phyloP scores from a whole-genome alignment of 2,888 invertebrate species.

The Schizaphis graminum region DNA sequence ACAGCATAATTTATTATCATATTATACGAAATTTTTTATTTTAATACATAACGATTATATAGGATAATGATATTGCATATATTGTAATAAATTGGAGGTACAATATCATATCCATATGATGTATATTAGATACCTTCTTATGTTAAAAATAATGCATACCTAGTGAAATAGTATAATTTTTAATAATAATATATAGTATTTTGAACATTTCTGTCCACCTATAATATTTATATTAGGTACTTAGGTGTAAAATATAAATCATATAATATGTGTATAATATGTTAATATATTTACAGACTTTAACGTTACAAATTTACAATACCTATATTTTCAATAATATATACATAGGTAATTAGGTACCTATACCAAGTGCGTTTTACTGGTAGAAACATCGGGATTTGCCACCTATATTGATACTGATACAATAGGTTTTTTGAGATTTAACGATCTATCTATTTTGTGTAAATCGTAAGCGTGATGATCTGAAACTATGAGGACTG shows the following conservation, averaged over 20 bases:
- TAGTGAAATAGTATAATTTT: not conserved
- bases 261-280: not conserved
- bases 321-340: not conserved
- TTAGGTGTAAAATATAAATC: not conserved
- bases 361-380: not conserved
- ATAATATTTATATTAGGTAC: not conserved
- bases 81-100: slow-evolving; percentile 17
- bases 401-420: not conserved
- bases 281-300: not conserved
- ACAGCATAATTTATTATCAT: slow-evolving; percentile 1
- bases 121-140: not conserved
- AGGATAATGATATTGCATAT: not conserved
- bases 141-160: not conserved
- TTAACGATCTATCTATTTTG: not conserved
- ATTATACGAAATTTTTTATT: not conserved
- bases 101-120: not conserved
- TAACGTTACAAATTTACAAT: not conserved
- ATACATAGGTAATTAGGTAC: not conserved
- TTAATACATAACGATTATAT: not conserved
- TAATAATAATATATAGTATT: not conserved
- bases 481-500: not conserved
- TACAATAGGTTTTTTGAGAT: not conserved
- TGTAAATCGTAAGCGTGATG: not conserved
- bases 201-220: not conserved
- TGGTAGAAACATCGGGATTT: not conserved